Base-by-base conservation (phyloP, 2,113 vertebrate species). In the Amblyopsis rosae region DNA sequence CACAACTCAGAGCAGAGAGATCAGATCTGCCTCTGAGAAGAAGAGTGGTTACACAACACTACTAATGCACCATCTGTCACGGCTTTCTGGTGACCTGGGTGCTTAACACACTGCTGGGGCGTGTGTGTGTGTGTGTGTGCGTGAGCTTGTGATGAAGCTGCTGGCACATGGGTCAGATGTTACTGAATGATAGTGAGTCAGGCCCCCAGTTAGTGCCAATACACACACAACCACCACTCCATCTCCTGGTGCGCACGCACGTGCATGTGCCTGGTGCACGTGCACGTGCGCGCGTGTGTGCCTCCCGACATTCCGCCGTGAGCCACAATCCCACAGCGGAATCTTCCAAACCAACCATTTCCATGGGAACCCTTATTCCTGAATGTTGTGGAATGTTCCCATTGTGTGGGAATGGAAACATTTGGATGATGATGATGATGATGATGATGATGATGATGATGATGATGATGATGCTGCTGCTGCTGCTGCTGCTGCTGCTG, bases 21-120 rank as follows among this genome's bases (percentile, higher is more conserved):
- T 12, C 48, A 51, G 11, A 51, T 8, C 49, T 12, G 3, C 11
- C 49, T 6, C 5, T 8, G 35, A 41, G 35, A 41, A 41, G 35
- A 41, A 3, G 7, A 50, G 6, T 11, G 49, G 49, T 50, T 50
- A 58, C 13, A 50, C 17, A 62, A 61, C 66, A 47, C 41, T 45
- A 57, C 41, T 45, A 57, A 47, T 59, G n/a, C 76, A 65, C 56
- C 87, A 89, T 88, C 86, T 85, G 84, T 75, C 67, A 45, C 6
- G 6, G 33, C 54, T 51, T 75, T 58, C 33, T 32, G 47, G 41
- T 56, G 64, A 62, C 60, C 69, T 62, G 51, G 51, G 56, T 73
- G 69, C 81, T 75, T 76, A 82, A 77, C 79, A 67, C 50, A 76
- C 69, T 59, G 72, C 35, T 41, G 35, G 35, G 4, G 4, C 6